Conservation (phyloP, 2,797 vertebrate species). For the Morelia viridis region DNA sequence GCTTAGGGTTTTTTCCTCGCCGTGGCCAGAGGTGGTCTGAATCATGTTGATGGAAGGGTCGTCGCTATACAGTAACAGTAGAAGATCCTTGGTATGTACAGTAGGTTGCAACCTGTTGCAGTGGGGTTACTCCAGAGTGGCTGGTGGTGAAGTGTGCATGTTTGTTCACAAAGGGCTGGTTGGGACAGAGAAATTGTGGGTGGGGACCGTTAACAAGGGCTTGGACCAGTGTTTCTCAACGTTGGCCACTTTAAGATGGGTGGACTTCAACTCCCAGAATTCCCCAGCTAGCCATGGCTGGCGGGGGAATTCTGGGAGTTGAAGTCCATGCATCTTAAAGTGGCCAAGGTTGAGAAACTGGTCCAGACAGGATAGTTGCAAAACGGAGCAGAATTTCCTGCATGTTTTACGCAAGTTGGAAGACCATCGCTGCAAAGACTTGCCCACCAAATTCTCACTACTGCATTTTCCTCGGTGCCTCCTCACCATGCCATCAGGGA, state of each 20-base stretch:
- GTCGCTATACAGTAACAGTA: background rate
- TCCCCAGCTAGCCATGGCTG: background rate
- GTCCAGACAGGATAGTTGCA: background rate
- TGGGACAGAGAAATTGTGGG: background rate
- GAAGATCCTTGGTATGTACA: background rate
- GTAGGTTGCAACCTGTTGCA: too few relatives aligned
- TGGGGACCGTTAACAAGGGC: background rate
- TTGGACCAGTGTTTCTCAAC: background rate
- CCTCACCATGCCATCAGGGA: background rate
- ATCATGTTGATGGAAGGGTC: background rate
- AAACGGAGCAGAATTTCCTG: background rate
- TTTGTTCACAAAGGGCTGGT: background rate
- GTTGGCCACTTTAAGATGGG: background rate
- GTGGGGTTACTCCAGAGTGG: background rate
- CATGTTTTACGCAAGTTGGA: background rate
- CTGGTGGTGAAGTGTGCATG: background rate
- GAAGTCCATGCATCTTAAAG: background rate
- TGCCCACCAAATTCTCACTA: too few relatives aligned
- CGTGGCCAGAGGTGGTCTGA: background rate
- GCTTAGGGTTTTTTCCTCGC: fast-evolving
- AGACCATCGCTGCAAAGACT: background rate
- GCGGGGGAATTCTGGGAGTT: background rate
- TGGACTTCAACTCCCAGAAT: background rate
- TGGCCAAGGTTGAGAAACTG: background rate
- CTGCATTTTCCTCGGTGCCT: background rate